Percentiles rank a stretch among this genome's conserved stretches.
Conservation (phyloP, 2,113 vertebrate genomes). For the Vulpes ferrilata region DNA sequence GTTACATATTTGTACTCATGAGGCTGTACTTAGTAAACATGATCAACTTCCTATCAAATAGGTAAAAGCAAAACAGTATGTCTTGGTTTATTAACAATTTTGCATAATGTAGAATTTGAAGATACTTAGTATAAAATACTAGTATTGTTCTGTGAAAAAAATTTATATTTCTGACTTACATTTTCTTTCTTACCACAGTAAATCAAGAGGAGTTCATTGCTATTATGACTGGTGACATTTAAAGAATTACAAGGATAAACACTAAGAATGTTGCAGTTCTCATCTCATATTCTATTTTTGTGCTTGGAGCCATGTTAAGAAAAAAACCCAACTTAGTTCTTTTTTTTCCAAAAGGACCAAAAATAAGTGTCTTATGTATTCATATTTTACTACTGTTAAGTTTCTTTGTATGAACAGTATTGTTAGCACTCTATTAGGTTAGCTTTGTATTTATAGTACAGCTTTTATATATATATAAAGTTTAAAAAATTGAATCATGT, state of each 20-base stretch:
- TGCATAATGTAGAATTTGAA: conserved; percentile 37
- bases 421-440: conserved; percentile 80
- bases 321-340: conserved; percentile 42
- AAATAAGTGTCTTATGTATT: conserved; percentile 78
- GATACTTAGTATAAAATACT: conserved; percentile 11
- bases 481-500: conserved; percentile 83
- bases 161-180: conserved; percentile 69
- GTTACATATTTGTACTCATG: not conserved
- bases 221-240: conserved; percentile 97
- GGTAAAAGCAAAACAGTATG: conserved; percentile 52
- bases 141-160: conserved; percentile 46
- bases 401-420: conserved; percentile 79
- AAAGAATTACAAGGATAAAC: conserved; percentile 84
- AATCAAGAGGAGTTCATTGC: conserved; percentile 98
- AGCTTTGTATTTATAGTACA: conserved; percentile 86
- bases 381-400: conserved; percentile 80
- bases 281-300: conserved; percentile 75
- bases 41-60: not conserved
- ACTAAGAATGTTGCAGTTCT: conserved; percentile 71
- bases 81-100: conserved; percentile 48
- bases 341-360: conserved; percentile 79
- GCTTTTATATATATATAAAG: conserved; percentile 81
- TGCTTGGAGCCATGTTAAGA: conserved; percentile 79
- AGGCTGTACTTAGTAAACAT: conserved; percentile 52
- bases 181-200: conserved; percentile 88